Evolutionary conservation across 2,888 invertebrate genomes (phyloP), one percentile per base, ranked within the genome.

Genomic region (Brachylomia viminalis): DNA sequence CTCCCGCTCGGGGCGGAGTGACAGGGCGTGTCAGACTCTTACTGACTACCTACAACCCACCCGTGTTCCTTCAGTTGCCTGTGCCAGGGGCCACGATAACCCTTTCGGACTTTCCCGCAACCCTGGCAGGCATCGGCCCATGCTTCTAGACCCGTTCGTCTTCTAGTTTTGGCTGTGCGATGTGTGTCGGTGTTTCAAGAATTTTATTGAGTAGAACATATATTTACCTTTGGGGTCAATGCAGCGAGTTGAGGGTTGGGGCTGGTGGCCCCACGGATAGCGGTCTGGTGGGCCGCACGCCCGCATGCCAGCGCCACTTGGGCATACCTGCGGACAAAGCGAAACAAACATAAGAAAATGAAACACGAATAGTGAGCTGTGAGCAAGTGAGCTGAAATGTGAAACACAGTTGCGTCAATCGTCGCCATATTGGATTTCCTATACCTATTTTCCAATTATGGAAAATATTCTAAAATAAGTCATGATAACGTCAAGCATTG

Each of bases 211-310:
- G 1, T 20, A 33, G 33, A 23, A 30, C 5, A 33, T 20, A 33
- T 59, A 33, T 59, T 64, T 92, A 96, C 96, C 94, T 96, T 96
- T 3, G 96, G 96, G 8, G 95, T 94, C 23, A 96, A 91, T 1
- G 93, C 88, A 64, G 95, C 94, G 0, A 96, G 90, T 52, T 95
- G 95, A 0, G 95, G 95, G 70, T 77, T 94, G 2, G 92, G 90
- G 65, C 93, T 93, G 86, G 88, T 80, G 33, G 90, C 90, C 0
- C 95, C 95, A 6, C 96, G 92, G 27, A 95, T 88, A 0, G 95
- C 96, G 0, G 96, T 92, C 84, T 96, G 95, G 82, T 96, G 96
- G n/a, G 94, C 95, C 0, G 96, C 94, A 47, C 96, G 94, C 82
- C 94, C 95, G 93, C 95, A 96, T 13, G 92, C 94, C 58, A 95